Base-by-base conservation (phyloP, 2,888 invertebrate genomes). In the Blastobasis lacticolella region DNA sequence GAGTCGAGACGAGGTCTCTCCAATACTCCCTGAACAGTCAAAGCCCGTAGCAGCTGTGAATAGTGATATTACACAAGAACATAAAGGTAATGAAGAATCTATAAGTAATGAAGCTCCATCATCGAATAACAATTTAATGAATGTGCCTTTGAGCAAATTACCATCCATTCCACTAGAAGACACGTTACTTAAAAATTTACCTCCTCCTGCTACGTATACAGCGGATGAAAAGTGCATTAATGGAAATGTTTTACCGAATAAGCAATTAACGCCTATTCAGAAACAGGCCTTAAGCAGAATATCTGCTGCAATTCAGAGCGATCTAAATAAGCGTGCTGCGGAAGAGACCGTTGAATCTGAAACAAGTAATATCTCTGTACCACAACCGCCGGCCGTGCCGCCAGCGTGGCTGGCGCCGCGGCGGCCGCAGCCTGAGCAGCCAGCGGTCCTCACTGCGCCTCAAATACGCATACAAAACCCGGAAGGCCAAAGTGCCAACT, bases 351-450 rank as follows among this genome's bases (percentile, higher is more conserved):
- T 50, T 54, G 49, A 43, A 23, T 7, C n/a, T 45, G 23, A 49
- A 71, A 6, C 45, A 23, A 42, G 42, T 1, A 8, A 5, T 10
- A 10, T 62, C 50, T 64, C 67, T 53, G 69, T 71, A 40, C 73
- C 74, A 48, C 75, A 73, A 52, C 86, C 85, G 38, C 88, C 88
- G 45, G 82, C 81, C 7, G 88, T 88, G 42, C 88, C 88, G 6
- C 58, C 82, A 38, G 75, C 88, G 51, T 88, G 88, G 88, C 62
- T 87, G 55, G 69, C 75, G 46, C 61, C 69, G 23, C 74, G 70
- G 64, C 62, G 64, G 36, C 56, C 66, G 45, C 58, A 60, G 55
- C 54, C 58, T 64, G 65, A 71, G 47, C 55, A 57, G 42, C 56
- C 59, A 59, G 58, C 63, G 8, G 10, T 40, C 5, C 41, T 9